Conservation (phyloP, 2,888 invertebrate species). For the Hyppa rectilinea region DNA sequence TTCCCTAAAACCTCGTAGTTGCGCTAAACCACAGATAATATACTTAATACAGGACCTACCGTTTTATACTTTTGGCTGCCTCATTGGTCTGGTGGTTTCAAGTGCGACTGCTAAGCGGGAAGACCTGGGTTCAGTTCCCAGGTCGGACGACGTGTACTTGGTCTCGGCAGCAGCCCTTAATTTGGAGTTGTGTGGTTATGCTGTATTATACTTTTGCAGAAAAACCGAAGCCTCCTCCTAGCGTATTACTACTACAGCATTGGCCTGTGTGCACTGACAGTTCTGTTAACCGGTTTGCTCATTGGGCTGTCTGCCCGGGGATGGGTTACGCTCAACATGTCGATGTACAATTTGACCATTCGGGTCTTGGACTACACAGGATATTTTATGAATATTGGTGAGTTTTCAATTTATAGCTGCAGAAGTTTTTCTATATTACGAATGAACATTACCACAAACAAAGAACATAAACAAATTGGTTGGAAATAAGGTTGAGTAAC, state of each 20-base stretch:
- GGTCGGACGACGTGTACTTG: neutral
- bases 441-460: too few relatives aligned
- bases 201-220: constrained; percentile 15
- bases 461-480: too few relatives aligned
- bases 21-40: neutral
- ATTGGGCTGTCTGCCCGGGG: constrained; percentile 16
- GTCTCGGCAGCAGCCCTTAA: neutral
- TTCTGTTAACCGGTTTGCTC: constrained; percentile 25
- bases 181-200: neutral
- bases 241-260: constrained; percentile 31
- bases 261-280: constrained; percentile 16
- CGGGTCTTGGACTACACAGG: constrained; percentile 6
- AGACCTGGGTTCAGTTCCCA: neutral
- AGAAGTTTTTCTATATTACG: neutral
- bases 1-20: neutral
- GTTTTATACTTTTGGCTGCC: neutral
- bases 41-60: too few relatives aligned
- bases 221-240: constrained; percentile 22
- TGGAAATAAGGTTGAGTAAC: too few relatives aligned
- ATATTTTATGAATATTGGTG: constrained; percentile 36
- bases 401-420: constrained; percentile 5
- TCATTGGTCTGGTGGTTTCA: neutral
- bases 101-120: neutral
- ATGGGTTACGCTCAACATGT: constrained; percentile 16
- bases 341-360: constrained; percentile 13